Percentiles rank a stretch among this genome's conserved stretches.
phyloP scores from a whole-genome alignment of 1,140 invertebrate species.

The Stenopsyche tienmushanensis region DNA sequence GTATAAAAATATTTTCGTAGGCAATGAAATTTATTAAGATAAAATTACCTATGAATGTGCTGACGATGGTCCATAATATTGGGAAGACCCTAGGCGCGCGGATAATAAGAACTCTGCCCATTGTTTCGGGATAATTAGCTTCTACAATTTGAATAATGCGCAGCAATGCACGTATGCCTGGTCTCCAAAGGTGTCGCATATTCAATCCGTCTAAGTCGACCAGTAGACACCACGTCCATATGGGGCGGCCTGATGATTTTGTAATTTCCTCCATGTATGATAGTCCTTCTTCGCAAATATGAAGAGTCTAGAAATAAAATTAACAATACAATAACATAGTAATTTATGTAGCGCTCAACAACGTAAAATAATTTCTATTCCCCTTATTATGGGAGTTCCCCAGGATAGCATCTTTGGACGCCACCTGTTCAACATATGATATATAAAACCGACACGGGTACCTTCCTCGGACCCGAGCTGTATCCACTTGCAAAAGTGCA shows the following conservation, averaged over 20 bases:
- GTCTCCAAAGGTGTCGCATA: slow-evolving; percentile 94
- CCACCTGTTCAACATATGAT: too few species aligned
- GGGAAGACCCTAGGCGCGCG: slow-evolving; percentile 91
- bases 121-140: slow-evolving; percentile 94
- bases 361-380: too few species aligned
- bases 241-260: slow-evolving; percentile 67
- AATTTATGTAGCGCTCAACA: background rate
- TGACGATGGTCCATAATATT: slow-evolving; percentile 95
- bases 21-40: background rate
- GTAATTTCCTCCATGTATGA: slow-evolving; percentile 83
- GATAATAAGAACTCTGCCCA: slow-evolving; percentile 86
- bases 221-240: slow-evolving; percentile 87
- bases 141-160: slow-evolving; percentile 94
- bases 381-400: too few species aligned
- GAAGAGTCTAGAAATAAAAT: slow-evolving; percentile 63
- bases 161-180: slow-evolving; percentile 86
- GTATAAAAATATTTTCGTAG: slow-evolving; percentile 9
- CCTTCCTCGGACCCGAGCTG: too few species aligned
- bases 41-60: slow-evolving; percentile 84
- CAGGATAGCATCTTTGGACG: too few species aligned
- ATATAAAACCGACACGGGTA: too few species aligned
- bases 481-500: too few species aligned
- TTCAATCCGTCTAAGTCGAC: slow-evolving; percentile 93
- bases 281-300: slow-evolving; percentile 85
- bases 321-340: background rate